These are phyloP conservation scores for Poecilobothrus nobilitatus DNA, from an alignment of 2,888 invertebrate genomes.

Conservation along the genomic window DNA sequence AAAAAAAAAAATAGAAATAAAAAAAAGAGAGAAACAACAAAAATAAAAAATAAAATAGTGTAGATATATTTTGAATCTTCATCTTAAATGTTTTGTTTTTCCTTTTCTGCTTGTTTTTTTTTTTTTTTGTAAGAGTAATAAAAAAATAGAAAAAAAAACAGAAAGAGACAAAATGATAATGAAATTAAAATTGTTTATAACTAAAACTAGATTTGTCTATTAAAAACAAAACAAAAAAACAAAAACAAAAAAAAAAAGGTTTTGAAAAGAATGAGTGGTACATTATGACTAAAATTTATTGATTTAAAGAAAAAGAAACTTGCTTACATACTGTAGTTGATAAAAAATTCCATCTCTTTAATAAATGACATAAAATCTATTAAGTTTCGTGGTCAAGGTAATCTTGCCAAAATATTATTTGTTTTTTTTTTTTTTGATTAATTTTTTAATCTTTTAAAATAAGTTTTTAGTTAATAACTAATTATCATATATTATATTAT, in stretches of 20 bases:
- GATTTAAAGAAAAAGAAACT: background rate
- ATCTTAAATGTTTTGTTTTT: background rate
- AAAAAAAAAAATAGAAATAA: background rate
- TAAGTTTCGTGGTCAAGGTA: conserved; percentile 16
- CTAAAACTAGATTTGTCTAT: background rate
- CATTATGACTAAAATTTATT: background rate
- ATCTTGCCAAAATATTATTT: conserved; percentile 11
- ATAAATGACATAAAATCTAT: background rate
- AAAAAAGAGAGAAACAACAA: background rate
- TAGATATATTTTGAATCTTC: too few species aligned
- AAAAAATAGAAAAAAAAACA: background rate
- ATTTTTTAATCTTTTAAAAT: background rate
- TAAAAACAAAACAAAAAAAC: conserved; percentile 13
- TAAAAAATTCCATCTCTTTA: background rate
- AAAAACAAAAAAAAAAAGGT: background rate
- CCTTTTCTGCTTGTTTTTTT: too few species aligned
- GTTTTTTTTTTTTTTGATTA: background rate
- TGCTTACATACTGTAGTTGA: background rate
- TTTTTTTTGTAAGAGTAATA: too few species aligned
- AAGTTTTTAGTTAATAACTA: background rate
- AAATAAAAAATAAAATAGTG: too few species aligned
- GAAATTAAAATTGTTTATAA: background rate
- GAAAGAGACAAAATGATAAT: background rate
- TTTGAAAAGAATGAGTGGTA: background rate
- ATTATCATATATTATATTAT: too few species aligned